Evolutionary conservation across 1,140 invertebrate genomes (phyloP), one percentile per base, ranked within the genome.

Genomic region (Patella vulgata): DNA sequence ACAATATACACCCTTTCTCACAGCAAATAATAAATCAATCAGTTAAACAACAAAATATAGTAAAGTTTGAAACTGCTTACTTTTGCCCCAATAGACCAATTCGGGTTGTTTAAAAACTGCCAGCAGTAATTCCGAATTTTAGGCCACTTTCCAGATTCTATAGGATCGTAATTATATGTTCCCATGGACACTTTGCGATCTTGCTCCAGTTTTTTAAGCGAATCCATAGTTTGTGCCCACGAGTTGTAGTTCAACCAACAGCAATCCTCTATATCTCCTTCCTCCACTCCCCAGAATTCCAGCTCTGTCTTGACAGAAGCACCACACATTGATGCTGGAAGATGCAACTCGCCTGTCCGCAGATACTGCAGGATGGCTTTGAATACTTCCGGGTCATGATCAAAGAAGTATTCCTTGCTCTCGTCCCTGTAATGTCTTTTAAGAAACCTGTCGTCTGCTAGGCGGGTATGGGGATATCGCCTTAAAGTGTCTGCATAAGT

Each of bases 321-420:
- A 9, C 78, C 79, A 59, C 81, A 82, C 0, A 76, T 68, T 33
- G 71, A 70, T 3, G 73, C 68, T 0, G 81, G 79, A n/a, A 80
- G 58, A 48, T 82, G 81, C 3, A 82, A 63, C 59, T 81, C 74
- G 14, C 79, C 80, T 17, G 71, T 80, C 3, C 78, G 67, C 3
- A 78, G 66, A 63, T 73, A 77, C 52, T 82, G 75, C 33, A 82
- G 54, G 25, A 82, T 71, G 27, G 67, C 68, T 52, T 70, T 63
- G 55, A 78, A 78, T 39, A 69, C 59, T 36, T 68, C 74, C 11
- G 74, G 75, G 54, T 79, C 72, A 8, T 75, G 39, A 27, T 79
- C 77, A 47, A 79, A 79, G 60, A 78, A 79, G 52, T 78, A 78
- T 12, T 78, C 74, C 75, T 93, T 91, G 71, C 90, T 90, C 75